phyloP scores from a whole-genome alignment of 2,113 vertebrate genomes.

The Oryctolagus cuniculus region DNA sequence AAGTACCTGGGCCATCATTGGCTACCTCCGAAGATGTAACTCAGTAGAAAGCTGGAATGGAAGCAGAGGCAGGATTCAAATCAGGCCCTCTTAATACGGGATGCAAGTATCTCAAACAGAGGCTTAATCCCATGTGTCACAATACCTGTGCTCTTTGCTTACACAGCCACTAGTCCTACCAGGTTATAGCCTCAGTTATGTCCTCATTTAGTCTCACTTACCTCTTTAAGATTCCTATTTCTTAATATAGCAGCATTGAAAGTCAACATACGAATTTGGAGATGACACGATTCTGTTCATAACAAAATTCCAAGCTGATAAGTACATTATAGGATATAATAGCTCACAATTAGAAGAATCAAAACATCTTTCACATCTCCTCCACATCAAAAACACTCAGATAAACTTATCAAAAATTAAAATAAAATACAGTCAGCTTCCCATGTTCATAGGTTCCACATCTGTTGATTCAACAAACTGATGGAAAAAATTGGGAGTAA shows the following conservation, averaged over 20 bases:
- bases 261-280: neutral
- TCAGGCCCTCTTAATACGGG: no score
- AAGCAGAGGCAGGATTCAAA: no score
- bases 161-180: neutral
- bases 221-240: neutral
- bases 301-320: neutral
- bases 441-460: no score
- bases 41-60: no score
- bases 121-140: no score
- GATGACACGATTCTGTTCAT: neutral
- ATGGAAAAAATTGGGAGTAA: no score
- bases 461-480: no score
- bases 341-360: neutral
- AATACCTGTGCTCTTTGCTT: neutral
- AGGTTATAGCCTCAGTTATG: neutral
- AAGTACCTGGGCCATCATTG: no score
- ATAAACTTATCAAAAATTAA: neutral
- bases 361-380: neutral
- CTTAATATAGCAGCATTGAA: neutral
- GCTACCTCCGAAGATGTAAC: no score
- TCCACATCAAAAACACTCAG: neutral
- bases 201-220: neutral
- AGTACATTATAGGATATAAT: neutral
- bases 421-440: no score
- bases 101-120: no score